Percentiles rank a stretch among this genome's conserved stretches.
Evolutionary conservation across 2,797 vertebrate species (phyloP).

Genomic region (Falco peregrinus): DNA sequence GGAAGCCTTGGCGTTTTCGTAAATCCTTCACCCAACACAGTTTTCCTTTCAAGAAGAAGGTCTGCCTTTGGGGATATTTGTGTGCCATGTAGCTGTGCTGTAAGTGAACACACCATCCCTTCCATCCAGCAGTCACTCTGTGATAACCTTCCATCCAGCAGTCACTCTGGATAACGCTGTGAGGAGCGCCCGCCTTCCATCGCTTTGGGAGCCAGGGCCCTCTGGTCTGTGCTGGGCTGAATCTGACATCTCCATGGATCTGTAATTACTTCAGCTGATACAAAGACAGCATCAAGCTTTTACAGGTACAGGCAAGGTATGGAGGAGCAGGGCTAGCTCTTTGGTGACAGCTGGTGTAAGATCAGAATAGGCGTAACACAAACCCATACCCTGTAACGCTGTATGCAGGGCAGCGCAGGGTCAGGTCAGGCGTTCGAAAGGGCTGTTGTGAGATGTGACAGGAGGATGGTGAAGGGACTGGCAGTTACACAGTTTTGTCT

Average conservation of each 20-base stretch:
- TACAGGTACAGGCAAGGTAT: neutral
- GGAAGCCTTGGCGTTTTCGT: neutral
- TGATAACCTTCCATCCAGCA: neutral
- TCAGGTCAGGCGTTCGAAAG: neutral
- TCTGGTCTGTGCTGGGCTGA: neutral
- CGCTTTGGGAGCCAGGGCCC: neutral
- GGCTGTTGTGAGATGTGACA: neutral
- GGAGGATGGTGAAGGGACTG: neutral
- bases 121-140: neutral
- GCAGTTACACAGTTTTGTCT: neutral
- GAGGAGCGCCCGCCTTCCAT: neutral
- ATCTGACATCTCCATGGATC: neutral
- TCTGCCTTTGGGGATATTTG: accelerated
- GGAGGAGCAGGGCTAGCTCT: neutral
- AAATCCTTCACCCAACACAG: neutral
- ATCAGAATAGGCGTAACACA: accelerated
- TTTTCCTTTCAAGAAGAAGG: neutral
- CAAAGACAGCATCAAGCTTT: neutral
- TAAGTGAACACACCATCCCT: neutral
- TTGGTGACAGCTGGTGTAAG: neutral
- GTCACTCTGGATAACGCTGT: neutral
- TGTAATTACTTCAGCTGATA: neutral
- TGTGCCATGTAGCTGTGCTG: neutral
- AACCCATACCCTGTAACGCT: neutral
- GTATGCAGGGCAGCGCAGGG: neutral